Percentiles rank a stretch among this genome's conserved stretches.
phyloP scores from a whole-genome alignment of 2,113 vertebrate species.

The human (Homo sapiens) region GRCh38 chr5:106521501-106522000 shows the following conservation, averaged over 20 bases:
- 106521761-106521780: slow-evolving; percentile 52
- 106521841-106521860: background rate
- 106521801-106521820: slow-evolving; percentile 12
- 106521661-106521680: slow-evolving; percentile 61
- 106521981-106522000: background rate
- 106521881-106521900: background rate
- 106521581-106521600: slow-evolving; percentile 47
- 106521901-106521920: background rate
- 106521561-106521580: slow-evolving; percentile 56
- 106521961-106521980: background rate
- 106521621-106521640: slow-evolving; percentile 59
- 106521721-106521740: slow-evolving; percentile 53
- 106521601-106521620: slow-evolving; percentile 72
- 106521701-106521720: background rate
- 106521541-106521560: slow-evolving; percentile 59
- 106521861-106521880: rapidly evolving
- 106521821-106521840: background rate
- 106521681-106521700: background rate
- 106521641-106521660: slow-evolving; percentile 61
- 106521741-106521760: slow-evolving; percentile 27
- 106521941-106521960: background rate
- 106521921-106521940: background rate
- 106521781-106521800: slow-evolving; percentile 43
- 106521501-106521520: slow-evolving; percentile 36
- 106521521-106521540: slow-evolving; percentile 56